Percentiles rank a stretch among this genome's conserved stretches.
phyloP scores from a whole-genome alignment of 2,113 vertebrate genomes.

The Labrus mixtus region DNA sequence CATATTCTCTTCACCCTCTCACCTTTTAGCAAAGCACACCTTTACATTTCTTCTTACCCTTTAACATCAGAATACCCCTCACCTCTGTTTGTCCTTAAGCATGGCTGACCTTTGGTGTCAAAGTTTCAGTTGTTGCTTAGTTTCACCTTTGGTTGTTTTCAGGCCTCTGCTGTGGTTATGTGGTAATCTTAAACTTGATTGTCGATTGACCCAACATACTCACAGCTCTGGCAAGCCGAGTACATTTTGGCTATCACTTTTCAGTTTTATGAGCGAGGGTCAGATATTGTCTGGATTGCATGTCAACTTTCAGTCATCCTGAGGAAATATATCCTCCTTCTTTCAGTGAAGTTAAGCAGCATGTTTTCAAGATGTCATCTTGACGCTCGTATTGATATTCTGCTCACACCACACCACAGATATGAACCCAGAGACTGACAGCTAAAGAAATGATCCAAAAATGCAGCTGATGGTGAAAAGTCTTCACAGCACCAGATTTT shows the following conservation, averaged over 20 bases:
- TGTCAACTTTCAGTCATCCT: slow-evolving; percentile 30
- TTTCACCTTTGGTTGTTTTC: background rate
- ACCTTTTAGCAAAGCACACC: slow-evolving; percentile 55
- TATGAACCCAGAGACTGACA: slow-evolving; percentile 45
- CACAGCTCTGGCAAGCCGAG: background rate
- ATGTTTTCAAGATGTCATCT: slow-evolving; percentile 49
- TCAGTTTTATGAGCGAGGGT: slow-evolving; percentile 37
- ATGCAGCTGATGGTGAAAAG: slow-evolving; percentile 15
- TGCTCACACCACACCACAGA: slow-evolving; percentile 25
- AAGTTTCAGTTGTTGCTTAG: slow-evolving; percentile 28
- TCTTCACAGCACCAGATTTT: slow-evolving; percentile 15
- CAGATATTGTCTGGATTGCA: slow-evolving; percentile 28
- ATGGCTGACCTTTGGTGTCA: slow-evolving; percentile 43
- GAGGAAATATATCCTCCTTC: slow-evolving; percentile 31
- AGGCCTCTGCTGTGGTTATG: background rate
- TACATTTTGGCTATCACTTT: slow-evolving; percentile 16
- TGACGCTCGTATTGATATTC: slow-evolving; percentile 48
- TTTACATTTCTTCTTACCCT: slow-evolving; percentile 46
- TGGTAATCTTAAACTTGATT: too few relatives aligned
- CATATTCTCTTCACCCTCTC: slow-evolving; percentile 48
- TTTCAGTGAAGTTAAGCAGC: slow-evolving; percentile 46
- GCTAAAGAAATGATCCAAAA: slow-evolving; percentile 42
- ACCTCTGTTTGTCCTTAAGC: slow-evolving; percentile 59
- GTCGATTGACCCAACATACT: too few relatives aligned
- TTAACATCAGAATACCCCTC: slow-evolving; percentile 48